Conservation (phyloP, 1,140 invertebrate genomes). For the Palaemon carinicauda region DNA sequence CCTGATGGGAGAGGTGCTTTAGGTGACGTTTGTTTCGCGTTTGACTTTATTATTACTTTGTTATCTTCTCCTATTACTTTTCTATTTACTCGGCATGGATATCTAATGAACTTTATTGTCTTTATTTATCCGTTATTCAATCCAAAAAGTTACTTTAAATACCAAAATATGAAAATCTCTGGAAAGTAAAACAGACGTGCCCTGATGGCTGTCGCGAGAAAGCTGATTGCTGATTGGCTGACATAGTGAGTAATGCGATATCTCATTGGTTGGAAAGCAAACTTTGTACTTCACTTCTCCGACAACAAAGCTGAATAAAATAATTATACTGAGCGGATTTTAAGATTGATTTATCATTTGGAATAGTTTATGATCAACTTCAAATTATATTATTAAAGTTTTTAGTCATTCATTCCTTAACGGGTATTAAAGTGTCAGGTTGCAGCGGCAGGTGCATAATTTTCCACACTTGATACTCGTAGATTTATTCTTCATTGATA, state of each 20-base stretch:
- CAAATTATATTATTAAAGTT: no score
- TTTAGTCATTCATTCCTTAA: no score
- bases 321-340: neutral
- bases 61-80: neutral
- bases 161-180: neutral
- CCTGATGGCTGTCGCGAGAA: neutral
- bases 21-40: conserved; percentile 28
- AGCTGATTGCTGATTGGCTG: conserved; percentile 37
- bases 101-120: neutral
- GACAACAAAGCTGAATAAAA: conserved; percentile 27
- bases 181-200: conserved; percentile 30
- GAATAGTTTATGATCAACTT: no score
- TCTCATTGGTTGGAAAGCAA: conserved; percentile 41
- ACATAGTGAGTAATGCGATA: conserved; percentile 17
- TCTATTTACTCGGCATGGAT: neutral
- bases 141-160: neutral
- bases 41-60: neutral
- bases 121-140: neutral
- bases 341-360: no score
- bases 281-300: conserved; percentile 49
- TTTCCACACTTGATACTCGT: conserved; percentile 41
- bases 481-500: neutral
- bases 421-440: neutral
- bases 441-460: conserved; percentile 43
- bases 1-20: conserved; percentile 33